phyloP scores from a whole-genome alignment of 2,797 vertebrate species.

The Mergus octosetaceus region DNA sequence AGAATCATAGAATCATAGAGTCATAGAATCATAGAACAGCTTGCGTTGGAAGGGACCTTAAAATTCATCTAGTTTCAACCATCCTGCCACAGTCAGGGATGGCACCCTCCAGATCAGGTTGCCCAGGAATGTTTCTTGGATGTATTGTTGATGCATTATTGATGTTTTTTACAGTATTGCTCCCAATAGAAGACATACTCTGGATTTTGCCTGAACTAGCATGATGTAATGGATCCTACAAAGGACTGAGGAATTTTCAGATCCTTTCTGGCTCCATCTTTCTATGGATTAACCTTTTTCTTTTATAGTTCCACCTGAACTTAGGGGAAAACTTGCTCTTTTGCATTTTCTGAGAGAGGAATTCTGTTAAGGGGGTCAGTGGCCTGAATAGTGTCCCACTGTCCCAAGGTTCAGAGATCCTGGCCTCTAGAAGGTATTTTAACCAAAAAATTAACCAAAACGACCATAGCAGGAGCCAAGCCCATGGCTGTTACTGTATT shows the following conservation, averaged over 20 bases:
- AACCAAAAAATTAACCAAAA: background rate
- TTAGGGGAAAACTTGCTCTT: background rate
- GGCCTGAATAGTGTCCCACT: background rate
- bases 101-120: background rate
- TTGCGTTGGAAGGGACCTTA: background rate
- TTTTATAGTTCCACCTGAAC: background rate
- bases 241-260: background rate
- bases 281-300: background rate
- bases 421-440: rapidly evolving
- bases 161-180: rapidly evolving
- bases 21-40: background rate
- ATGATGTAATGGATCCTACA: background rate
- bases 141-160: no score
- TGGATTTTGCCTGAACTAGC: background rate
- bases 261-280: background rate
- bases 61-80: background rate
- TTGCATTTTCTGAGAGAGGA: background rate
- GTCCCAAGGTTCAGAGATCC: background rate
- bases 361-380: background rate
- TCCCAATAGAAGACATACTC: background rate
- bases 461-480: background rate
- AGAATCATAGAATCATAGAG: background rate
- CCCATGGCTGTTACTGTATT: background rate
- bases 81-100: no score
- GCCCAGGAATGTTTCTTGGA: no score